Conservation (phyloP, 2,113 vertebrate species). For the Boulengeromyrus knoepffleri region DNA sequence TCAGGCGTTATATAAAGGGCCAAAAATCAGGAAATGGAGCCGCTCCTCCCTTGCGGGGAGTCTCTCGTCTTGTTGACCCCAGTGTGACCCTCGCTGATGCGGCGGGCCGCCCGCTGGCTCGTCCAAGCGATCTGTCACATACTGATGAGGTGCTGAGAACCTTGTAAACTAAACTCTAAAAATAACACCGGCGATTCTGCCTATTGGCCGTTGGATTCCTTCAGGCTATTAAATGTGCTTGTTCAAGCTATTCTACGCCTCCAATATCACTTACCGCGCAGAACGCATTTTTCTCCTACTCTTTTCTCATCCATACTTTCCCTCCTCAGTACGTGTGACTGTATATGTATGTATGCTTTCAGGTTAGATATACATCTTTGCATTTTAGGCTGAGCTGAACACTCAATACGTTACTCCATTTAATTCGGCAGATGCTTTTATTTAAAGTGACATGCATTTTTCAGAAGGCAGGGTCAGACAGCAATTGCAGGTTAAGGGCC, state of each 20-base stretch:
- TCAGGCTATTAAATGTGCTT: not conserved
- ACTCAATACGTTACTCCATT: not conserved
- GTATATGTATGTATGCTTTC: not conserved
- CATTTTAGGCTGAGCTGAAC: not conserved
- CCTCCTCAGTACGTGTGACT: not conserved
- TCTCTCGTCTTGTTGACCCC: not conserved
- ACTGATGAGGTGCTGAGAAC: not conserved
- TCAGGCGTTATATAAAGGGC: not conserved
- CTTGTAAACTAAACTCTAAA: constrained; percentile 14
- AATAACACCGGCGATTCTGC: constrained; percentile 7
- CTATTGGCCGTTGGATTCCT: not conserved
- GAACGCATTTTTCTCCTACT: not conserved
- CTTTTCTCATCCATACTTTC: not conserved
- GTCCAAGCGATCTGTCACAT: not conserved
- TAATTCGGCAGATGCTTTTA: constrained; percentile 1
- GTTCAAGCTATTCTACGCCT: not conserved
- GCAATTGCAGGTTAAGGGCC: not conserved
- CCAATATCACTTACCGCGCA: constrained; percentile 14
- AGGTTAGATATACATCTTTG: not conserved
- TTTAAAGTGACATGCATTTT: not conserved
- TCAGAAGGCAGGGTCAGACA: not conserved
- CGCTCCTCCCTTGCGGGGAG: not conserved
- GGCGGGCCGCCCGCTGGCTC: not conserved
- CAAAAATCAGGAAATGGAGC: not conserved
- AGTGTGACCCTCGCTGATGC: not conserved